Evolutionary conservation across 2,888 invertebrate species (phyloP).

Genomic region (Muscina levida): DNA sequence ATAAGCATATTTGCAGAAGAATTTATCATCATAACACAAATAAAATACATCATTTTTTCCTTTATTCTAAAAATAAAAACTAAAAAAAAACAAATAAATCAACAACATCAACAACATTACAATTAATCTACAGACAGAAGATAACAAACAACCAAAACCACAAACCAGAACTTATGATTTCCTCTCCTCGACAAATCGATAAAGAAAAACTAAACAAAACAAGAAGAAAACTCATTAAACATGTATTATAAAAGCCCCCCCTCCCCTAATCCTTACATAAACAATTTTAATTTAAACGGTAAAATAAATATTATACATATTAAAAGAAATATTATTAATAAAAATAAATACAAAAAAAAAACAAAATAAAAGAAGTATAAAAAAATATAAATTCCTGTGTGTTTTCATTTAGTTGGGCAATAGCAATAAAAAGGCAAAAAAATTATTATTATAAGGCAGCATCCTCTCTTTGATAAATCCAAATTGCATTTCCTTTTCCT

Average conservation of each 20-base stretch:
- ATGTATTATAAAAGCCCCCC: constrained; percentile 53
- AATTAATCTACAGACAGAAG: constrained; percentile 16
- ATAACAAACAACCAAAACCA: not conserved
- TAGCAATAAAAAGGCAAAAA: no score
- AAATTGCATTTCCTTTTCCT: no score
- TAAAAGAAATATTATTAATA: constrained; percentile 62
- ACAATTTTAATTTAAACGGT: constrained; percentile 61
- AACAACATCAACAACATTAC: constrained; percentile 18
- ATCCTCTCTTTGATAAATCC: no score
- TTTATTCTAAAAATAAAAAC: constrained; percentile 52
- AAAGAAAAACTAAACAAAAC: constrained; percentile 40
- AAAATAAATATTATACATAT: constrained; percentile 57
- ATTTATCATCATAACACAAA: constrained; percentile 66
- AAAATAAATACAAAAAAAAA: constrained; percentile 60
- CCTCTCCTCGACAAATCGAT: no score
- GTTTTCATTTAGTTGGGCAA: no score
- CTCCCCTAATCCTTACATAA: constrained; percentile 41
- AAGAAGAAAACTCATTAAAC: constrained; percentile 53
- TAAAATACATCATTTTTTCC: constrained; percentile 50
- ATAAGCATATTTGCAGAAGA: constrained; percentile 68
- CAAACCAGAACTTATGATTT: constrained; percentile 25
- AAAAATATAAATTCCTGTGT: no score
- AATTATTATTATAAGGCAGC: no score
- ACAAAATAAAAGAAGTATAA: constrained; percentile 3
- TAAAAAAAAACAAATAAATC: no score